Conservation (phyloP, 2,113 vertebrate species). For the Elephantulus edwardii region DNA sequence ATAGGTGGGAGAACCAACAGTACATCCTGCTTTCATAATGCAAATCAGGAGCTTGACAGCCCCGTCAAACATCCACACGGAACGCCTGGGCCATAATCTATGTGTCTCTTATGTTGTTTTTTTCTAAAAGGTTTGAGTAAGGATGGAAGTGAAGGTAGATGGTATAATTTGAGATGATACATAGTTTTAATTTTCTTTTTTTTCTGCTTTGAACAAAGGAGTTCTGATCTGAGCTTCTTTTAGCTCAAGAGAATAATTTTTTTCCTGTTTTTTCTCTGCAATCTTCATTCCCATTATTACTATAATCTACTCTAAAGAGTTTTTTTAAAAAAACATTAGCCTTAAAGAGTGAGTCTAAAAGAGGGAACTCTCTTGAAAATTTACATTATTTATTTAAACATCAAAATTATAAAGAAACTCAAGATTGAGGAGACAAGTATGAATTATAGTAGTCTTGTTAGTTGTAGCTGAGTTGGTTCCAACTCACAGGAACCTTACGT, state of each 20-base stretch:
- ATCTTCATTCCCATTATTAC: background rate
- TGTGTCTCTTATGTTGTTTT: background rate
- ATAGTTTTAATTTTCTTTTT: background rate
- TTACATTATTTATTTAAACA: background rate
- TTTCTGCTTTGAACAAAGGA: background rate
- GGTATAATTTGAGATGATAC: background rate
- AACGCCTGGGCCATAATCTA: background rate
- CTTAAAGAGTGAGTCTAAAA: background rate
- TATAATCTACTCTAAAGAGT: background rate
- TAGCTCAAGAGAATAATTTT: background rate
- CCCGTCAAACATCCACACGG: background rate
- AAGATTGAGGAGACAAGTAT: too few species aligned
- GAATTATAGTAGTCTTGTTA: background rate
- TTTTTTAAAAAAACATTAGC: background rate
- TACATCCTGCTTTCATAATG: background rate
- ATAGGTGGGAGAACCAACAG: background rate
- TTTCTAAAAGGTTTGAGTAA: background rate
- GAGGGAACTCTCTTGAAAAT: background rate
- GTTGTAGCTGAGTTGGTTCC: background rate
- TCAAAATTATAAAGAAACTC: background rate
- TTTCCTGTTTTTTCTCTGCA: background rate
- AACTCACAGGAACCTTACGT: background rate
- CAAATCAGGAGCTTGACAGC: background rate
- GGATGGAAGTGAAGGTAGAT: too few species aligned
- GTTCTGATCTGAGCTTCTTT: background rate